phyloP scores from a whole-genome alignment of 2,113 vertebrate species.

The Anas platyrhynchos region DNA sequence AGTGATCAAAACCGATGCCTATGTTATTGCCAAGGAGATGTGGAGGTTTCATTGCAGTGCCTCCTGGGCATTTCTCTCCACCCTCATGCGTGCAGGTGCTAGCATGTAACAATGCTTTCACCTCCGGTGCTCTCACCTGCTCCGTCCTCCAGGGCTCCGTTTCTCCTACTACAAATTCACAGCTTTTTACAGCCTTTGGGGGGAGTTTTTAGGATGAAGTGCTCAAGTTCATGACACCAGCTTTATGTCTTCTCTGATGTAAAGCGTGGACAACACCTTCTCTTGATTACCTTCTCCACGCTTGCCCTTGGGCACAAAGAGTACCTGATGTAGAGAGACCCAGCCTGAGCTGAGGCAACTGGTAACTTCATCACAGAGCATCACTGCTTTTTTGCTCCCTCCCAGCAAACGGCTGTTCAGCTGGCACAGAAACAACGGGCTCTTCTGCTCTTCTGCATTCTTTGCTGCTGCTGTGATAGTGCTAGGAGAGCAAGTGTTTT shows the following conservation, averaged over 20 bases:
- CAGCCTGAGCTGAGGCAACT: neutral
- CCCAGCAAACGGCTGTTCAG: neutral
- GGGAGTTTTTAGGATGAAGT: neutral
- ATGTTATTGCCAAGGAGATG: neutral
- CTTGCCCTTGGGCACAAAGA: neutral
- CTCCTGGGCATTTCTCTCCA: neutral
- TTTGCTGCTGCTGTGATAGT: accelerated
- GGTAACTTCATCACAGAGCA: neutral
- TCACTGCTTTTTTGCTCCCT: neutral
- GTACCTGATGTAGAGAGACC: neutral
- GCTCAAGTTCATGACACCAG: neutral
- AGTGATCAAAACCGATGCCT: neutral
- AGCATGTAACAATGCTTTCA: neutral
- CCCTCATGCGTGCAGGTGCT: accelerated
- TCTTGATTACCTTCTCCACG: neutral
- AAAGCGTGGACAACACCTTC: accelerated
- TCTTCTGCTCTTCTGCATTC: neutral
- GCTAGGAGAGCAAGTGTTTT: neutral
- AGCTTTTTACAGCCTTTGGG: neutral
- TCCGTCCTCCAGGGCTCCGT: neutral
- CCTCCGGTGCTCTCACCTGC: neutral
- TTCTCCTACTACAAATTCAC: neutral
- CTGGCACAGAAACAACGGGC: neutral
- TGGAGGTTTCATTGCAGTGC: neutral
- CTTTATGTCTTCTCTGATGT: neutral